phyloP scores from a whole-genome alignment of 2,797 vertebrate genomes.

The Chanos chanos region DNA sequence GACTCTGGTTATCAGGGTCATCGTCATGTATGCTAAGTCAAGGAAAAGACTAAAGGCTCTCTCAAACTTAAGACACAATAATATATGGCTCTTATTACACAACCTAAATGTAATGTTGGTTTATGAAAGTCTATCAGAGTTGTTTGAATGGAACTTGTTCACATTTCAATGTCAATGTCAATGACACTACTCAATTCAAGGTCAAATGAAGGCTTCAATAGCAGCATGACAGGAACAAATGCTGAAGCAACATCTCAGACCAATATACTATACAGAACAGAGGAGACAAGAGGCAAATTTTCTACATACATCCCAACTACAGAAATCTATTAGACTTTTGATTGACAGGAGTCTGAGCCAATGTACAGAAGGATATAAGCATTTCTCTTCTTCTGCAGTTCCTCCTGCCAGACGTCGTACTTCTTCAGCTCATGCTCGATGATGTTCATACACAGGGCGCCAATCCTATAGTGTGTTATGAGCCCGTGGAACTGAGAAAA shows the following conservation, averaged over 20 bases:
- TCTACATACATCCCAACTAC: no score
- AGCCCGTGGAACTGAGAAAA: conserved; percentile 92
- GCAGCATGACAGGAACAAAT: no score
- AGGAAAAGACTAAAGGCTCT: conserved; percentile 41
- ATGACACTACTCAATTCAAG: no score
- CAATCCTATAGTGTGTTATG: conserved; percentile 92
- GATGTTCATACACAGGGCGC: conserved; percentile 90
- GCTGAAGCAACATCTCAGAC: no score
- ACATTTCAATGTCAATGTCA: no score
- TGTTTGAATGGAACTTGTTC: no score
- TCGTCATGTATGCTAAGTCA: conserved; percentile 81
- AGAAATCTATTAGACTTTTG: background rate
- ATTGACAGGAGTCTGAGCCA: background rate
- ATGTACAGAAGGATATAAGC: conserved; percentile 91
- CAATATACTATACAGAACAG: no score
- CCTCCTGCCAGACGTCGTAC: conserved; percentile 90
- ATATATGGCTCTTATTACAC: no score
- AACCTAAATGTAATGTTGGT: no score
- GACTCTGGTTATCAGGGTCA: conserved; percentile 78
- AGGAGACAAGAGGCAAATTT: no score
- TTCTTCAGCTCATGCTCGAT: conserved; percentile 94
- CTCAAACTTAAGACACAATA: background rate
- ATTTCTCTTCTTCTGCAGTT: conserved; percentile 90
- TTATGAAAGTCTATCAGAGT: no score
- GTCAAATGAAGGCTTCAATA: no score